Evolutionary conservation across 2,113 vertebrate genomes (phyloP), one percentile per base, ranked within the genome.

Genomic region (Ictidomys tridecemlineatus): DNA sequence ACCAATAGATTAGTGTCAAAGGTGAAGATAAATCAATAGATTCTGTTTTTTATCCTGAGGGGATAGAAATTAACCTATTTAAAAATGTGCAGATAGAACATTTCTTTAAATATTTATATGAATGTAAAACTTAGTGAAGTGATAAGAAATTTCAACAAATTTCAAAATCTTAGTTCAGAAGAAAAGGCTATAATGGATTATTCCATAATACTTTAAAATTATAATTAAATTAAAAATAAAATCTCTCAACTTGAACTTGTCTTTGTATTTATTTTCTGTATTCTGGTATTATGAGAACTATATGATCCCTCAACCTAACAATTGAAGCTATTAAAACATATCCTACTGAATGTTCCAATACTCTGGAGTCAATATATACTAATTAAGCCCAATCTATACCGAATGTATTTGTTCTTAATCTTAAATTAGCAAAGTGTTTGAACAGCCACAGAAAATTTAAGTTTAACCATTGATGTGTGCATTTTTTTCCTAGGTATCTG

Each of bases 121-220:
- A 79, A 4, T 80, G 5, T 86, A 94, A 93, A 45, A 96, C 67
- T 94, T 90, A 73, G 3, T 48, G 56, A 96, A 87, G 45, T 8
- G 34, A 82, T 58, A 95, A 85, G 77, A 96, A 91, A 39, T 70
- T 69, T 51, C 32, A 91, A 95, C 4, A 74, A 78, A 65, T 61
- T 74, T 96, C 26, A 76, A 88, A 70, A 63, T 93, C 92, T 89
- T 95, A 84, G 26, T 93, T 76, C 34, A 63, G 70, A 86, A 94
- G 39, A 20, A 89, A 95, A 69, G 18, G n/a, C 32, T 70, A 65
- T 76, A 96, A 58, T 80, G 26, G n/a, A 22, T 51, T 20, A 93
- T 9, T 77, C 42, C 7, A 42, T 77, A 85, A 69, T 80, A 95
- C 56, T 45, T 80, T 65, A 53, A 94, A 84, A 72, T 72, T 87